A percentile compares a stretch with the other conserved stretches of the same genome.
These are phyloP conservation scores for Dufourea novaeangliae DNA, from an alignment of 1,140 invertebrate genomes.

Conservation along the genomic window DNA sequence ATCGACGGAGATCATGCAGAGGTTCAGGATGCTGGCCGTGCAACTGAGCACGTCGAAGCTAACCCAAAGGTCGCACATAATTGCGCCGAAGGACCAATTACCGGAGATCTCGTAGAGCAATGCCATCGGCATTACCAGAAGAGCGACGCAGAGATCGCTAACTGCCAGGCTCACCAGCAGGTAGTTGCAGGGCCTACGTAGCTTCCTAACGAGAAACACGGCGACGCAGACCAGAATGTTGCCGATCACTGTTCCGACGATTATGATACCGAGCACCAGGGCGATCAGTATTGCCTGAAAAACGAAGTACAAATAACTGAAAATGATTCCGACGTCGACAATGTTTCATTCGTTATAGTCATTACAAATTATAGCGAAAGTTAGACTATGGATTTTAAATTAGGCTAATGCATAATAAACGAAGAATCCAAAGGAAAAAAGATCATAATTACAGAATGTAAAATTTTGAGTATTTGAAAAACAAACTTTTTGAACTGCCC, in stretches of 20 bases:
- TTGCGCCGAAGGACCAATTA: conserved; percentile 91
- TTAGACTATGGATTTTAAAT: too few species aligned
- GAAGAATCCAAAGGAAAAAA: too few species aligned
- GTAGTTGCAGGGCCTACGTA: conserved; percentile 92
- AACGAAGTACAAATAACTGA: neutral
- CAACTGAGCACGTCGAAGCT: conserved; percentile 91
- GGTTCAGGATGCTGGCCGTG: conserved; percentile 94
- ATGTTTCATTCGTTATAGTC: too few species aligned
- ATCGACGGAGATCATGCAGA: conserved; percentile 95
- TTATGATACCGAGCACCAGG: conserved; percentile 88
- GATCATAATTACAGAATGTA: too few species aligned
- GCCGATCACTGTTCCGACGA: conserved; percentile 91
- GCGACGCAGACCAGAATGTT: conserved; percentile 95
- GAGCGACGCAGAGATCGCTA: conserved; percentile 91
- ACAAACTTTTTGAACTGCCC: too few species aligned
- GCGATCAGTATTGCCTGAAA: conserved; percentile 86
- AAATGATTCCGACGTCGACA: too few species aligned
- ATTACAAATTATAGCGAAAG: too few species aligned
- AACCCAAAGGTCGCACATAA: conserved; percentile 93
- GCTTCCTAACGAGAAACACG: conserved; percentile 92
- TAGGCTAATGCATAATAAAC: too few species aligned
- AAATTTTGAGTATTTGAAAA: too few species aligned
- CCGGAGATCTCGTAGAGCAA: conserved; percentile 91
- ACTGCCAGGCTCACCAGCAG: conserved; percentile 95
- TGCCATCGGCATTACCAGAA: conserved; percentile 93